Percentiles rank a stretch among this genome's conserved stretches.
These are phyloP conservation scores for Cyclargus thomasi DNA, from an alignment of 1,140 invertebrate species.

Conservation along the genomic window DNA sequence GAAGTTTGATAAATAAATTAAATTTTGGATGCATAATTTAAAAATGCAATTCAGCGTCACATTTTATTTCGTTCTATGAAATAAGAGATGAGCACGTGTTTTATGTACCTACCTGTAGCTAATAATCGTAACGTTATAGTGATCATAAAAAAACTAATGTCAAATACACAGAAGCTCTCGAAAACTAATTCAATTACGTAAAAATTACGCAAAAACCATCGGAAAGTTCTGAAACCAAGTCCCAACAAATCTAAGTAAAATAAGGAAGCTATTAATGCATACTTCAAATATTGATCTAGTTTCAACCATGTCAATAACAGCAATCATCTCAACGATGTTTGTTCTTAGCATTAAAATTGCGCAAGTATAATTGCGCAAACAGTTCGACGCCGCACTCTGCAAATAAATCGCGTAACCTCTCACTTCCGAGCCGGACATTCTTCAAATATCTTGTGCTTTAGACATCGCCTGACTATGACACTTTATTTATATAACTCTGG, in stretches of 20 bases:
- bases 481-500: not conserved
- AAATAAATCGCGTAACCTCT: constrained; percentile 22
- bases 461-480: not conserved
- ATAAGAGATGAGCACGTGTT: no score
- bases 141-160: no score
- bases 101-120: no score
- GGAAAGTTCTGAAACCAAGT: no score
- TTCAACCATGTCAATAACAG: not conserved
- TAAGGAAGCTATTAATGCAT: not conserved
- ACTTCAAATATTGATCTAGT: not conserved
- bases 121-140: no score
- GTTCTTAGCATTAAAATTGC: not conserved
- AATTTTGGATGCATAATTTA: no score
- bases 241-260: not conserved
- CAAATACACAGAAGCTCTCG: no score
- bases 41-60: no score
- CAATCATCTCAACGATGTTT: not conserved
- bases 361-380: not conserved
- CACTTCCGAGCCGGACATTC: constrained; percentile 49
- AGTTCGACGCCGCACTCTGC: not conserved
- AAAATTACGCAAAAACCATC: no score
- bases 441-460: constrained; percentile 13
- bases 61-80: no score
- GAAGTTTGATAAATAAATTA: no score
- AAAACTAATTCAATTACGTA: no score